phyloP scores from a whole-genome alignment of 1,140 invertebrate species.

The Aradophagus sp. region DNA sequence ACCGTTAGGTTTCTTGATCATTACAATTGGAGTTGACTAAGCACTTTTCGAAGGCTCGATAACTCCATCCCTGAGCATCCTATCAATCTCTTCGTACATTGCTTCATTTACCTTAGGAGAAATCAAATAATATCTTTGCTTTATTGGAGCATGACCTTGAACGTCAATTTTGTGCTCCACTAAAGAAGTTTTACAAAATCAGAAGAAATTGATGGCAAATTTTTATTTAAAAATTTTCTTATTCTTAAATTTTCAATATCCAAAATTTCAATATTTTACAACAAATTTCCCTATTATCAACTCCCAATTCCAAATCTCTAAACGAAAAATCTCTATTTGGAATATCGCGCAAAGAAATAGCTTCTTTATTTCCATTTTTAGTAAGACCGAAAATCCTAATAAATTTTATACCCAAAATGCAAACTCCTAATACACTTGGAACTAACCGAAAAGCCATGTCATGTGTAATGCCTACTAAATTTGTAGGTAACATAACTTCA shows the following conservation, averaged over 20 bases:
- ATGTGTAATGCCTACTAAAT: neutral
- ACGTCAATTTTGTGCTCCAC: conserved; percentile 21
- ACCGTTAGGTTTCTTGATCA: no score
- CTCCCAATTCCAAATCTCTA: no score
- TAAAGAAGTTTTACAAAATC: conserved; percentile 7
- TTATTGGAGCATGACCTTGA: conserved; percentile 9
- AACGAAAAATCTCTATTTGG: neutral
- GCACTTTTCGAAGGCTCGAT: conserved; percentile 22
- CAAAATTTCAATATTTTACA: conserved; percentile 10
- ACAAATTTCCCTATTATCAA: neutral
- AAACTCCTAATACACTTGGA: conserved; percentile 16
- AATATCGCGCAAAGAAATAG: neutral
- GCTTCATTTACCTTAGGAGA: conserved; percentile 22
- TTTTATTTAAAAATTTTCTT: conserved; percentile 6
- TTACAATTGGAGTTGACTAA: no score
- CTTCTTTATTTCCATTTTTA: neutral
- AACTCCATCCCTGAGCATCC: no score
- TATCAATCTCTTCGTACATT: conserved; percentile 18
- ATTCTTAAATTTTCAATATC: conserved; percentile 5
- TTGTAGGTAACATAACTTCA: conserved; percentile 4
- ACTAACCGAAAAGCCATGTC: conserved; percentile 12
- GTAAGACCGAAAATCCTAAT: conserved; percentile 12
- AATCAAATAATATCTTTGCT: conserved; percentile 28
- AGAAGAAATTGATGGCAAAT: neutral
- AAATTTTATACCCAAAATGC: conserved; percentile 30